Base-by-base conservation (phyloP, 2,113 vertebrate genomes). In the Dermatemys mawii region DNA sequence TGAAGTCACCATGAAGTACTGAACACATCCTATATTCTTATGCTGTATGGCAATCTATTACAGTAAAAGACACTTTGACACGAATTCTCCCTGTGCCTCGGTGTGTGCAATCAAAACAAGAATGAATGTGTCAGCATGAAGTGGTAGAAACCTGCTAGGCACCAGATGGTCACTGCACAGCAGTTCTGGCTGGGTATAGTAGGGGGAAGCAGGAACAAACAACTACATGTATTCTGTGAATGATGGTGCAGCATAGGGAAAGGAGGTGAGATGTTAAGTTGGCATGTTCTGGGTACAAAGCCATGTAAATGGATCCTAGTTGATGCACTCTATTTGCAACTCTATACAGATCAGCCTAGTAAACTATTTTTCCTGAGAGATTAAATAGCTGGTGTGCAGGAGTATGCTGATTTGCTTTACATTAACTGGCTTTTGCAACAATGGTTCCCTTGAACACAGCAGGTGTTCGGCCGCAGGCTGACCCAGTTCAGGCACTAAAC, bases 401-500 rank as follows among this genome's bases (percentile, higher is more conserved):
- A 19, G n/a, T n/a, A 19, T 81, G 35, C 51, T 90, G 82, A 5
- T 79, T 70, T 44, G 41, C 12, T 44, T 76, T 44, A 44, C 44
- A 29, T 46, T 44, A 46, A 46, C 26, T 50, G 86, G 60, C 29
- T 78, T 92, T 81, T 73, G 44, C 76, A 91, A 5, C 21, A 87
- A 55, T 1, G 3, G 4, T 14, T 90, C 38, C 12, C 86, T 78
- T 54, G 70, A 92, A 88, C 54, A 46, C 81, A 91, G 90, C 29
- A 91, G 76, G 70, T 1, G 1, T 90, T 73, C 88, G 49, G 55
- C 70, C 81, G 76, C 57, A 79, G 70, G 79, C 79, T 32, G 46
- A 89, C 82, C 79, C 85, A 29, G 79, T 94, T 87, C 91, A 87
- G 84, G 38, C 60, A 26, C 1, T 29, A 57, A 91, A 48, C 70